phyloP scores from a whole-genome alignment of 2,113 vertebrate genomes.

The Myiopsitta monachus region DNA sequence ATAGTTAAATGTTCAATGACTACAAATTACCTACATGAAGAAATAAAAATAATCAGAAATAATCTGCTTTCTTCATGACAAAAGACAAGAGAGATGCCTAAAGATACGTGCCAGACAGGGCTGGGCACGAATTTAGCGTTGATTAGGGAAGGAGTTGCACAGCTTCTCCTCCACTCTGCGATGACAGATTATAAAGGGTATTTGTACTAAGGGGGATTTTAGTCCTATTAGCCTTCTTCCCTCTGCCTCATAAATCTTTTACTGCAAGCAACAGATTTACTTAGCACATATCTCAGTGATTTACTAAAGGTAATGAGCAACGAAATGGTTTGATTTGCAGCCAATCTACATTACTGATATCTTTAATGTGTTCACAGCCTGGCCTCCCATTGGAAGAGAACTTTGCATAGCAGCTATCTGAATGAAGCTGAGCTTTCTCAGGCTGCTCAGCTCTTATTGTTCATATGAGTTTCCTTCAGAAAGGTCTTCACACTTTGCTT shows the following conservation, averaged over 20 bases:
- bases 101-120: background rate
- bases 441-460: background rate
- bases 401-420: background rate
- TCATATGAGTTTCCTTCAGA: background rate
- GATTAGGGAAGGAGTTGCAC: background rate
- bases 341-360: background rate
- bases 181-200: background rate
- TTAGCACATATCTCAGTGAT: conserved; percentile 9
- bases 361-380: background rate
- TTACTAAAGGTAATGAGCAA: background rate
- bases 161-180: background rate
- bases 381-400: background rate
- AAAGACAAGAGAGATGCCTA: background rate
- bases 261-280: conserved; percentile 9
- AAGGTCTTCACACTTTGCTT: background rate
- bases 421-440: background rate
- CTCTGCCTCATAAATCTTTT: conserved; percentile 6
- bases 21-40: background rate
- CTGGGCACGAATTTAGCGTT: background rate
- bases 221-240: background rate
- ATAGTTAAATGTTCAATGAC: background rate
- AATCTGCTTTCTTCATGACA: background rate
- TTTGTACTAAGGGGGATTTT: background rate
- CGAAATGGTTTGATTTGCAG: conserved; percentile 33
- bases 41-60: background rate